Evolutionary conservation across 2,113 vertebrate genomes (phyloP), one percentile per base, ranked within the genome.

Genomic region (Strigops habroptila): DNA sequence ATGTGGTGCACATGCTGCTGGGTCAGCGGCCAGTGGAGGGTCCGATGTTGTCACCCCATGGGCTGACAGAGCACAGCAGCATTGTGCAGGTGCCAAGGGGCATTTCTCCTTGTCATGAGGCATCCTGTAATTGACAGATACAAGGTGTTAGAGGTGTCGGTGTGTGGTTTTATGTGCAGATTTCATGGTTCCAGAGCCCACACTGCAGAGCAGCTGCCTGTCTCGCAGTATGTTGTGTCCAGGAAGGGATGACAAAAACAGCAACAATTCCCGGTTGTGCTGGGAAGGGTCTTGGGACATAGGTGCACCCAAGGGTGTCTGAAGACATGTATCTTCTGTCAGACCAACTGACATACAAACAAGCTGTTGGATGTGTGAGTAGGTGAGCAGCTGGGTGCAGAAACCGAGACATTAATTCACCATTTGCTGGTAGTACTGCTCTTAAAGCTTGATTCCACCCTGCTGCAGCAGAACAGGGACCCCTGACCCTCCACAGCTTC

Each of bases 241-340:
- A 0, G 57, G 22, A 59, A 16, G 57, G 22, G 57, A 24, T 33
- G 24, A 59, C 33, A n/a, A n/a, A n/a, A n/a, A n/a, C n/a, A n/a
- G n/a, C n/a, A 59, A 59, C 57, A 59, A 59, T 33, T 59, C 33
- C 57, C 2, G 23, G 35, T 41, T 11, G 5, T n/a, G 48, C 30
- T 2, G 3, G 37, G 37, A 27, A 31, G 37, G 75, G 48, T n/a
- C 48, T 43, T 24, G 8, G 60, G 31, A n/a, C 48, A 23, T 39
- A 22, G 39, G 48, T 31, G 7, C 10, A 3, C 18, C 23, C 30
- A 6, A 16, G 18, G 60, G 35, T 14, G 46, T 9, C 0, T 0
- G 76, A 16, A 18, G 60, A 43, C 35, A 8, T 2, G 3, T 17
- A 9, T n/a, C 75, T 33, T 63, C 35, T n/a, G 30, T n/a, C 35